Evolutionary conservation across 2,888 invertebrate species (phyloP), one percentile per base, ranked within the genome.

Genomic region (Eupelmus urozonus): DNA sequence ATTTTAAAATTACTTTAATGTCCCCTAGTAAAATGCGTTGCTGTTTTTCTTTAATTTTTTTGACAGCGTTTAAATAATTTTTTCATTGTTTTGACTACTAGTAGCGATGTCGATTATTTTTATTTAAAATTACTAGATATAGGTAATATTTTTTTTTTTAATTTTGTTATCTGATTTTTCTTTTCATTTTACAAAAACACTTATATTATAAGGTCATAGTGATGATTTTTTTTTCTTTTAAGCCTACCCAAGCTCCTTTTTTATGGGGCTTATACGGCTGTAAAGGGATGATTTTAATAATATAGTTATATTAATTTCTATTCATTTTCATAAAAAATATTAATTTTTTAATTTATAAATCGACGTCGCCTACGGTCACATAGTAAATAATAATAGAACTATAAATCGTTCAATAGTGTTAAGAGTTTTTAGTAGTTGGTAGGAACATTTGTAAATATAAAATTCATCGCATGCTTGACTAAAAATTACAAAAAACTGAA

Each of bases 371-470:
- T 27, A 62, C 60, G 29, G 23, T 71, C 53, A 45, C 67, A 49
- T 40, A 60, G 72, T 78, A 78, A 73, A 62, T 45, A 16, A 49
- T 42, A 76, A 49, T 76, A 70, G 76, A 76, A 42, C n/a, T 55
- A 42, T 55, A 49, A 29, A 25, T 59, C 65, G 27, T 45, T 57
- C n/a, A n/a, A n/a, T 66, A 34, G n/a, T 66, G 53, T 25, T 11
- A 49, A 51, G 49, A 70, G n/a, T 69, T 73, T 73, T 69, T 59
- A 73, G 78, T 73, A 78, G 72, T 69, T 73, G 49, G 67, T 78
- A 69, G 69, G 69, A 55, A 69, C 69, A 72, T 60, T 66, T 60
- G 45, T 49, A 25, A 55, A 42, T 55, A 42, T 62, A 45, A 55
- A 62, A 69, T 20, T 63, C 5, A 18, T 66, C 55, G 67, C 67